A percentile compares a stretch with the other conserved stretches of the same genome.
These are phyloP conservation scores for Nanorana parkeri DNA, from an alignment of 2,113 vertebrate species.

Conservation along the genomic window DNA sequence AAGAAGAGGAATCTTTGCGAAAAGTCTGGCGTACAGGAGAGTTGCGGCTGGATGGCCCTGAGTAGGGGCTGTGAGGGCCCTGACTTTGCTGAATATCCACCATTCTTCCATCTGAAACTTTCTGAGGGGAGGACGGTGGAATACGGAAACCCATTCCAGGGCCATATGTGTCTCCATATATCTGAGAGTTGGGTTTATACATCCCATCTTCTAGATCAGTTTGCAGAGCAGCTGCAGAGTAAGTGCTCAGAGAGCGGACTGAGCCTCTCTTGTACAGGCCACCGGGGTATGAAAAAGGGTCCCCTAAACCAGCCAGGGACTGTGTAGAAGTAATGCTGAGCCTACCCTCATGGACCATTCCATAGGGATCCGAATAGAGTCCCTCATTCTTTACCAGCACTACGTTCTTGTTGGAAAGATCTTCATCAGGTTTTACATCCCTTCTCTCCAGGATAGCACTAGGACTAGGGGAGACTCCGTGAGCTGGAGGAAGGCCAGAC, in stretches of 20 bases:
- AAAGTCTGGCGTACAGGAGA: slow-evolving; percentile 92
- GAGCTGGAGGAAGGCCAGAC: slow-evolving; percentile 73
- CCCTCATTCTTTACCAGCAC: slow-evolving; percentile 92
- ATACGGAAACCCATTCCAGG: slow-evolving; percentile 88
- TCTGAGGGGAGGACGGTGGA: slow-evolving; percentile 93
- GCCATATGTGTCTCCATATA: slow-evolving; percentile 85
- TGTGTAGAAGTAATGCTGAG: slow-evolving; percentile 94
- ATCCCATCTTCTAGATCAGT: slow-evolving; percentile 90
- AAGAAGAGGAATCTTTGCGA: slow-evolving; percentile 93
- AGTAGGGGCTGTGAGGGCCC: slow-evolving; percentile 84
- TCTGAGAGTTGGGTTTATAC: slow-evolving; percentile 87
- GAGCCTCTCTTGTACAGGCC: slow-evolving; percentile 94
- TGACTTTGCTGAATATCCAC: slow-evolving; percentile 80
- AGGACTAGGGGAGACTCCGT: slow-evolving; percentile 88
- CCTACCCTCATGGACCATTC: slow-evolving; percentile 90
- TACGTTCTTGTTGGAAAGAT: slow-evolving; percentile 89
- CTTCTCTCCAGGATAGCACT: slow-evolving; percentile 97
- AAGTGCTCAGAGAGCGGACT: slow-evolving; percentile 93
- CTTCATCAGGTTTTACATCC: slow-evolving; percentile 95
- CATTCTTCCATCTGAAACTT: slow-evolving; percentile 79
- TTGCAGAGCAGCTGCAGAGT: slow-evolving; percentile 91
- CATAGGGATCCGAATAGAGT: slow-evolving; percentile 92
- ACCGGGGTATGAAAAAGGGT: slow-evolving; percentile 90
- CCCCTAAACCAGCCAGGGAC: slow-evolving; percentile 85
- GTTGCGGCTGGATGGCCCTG: slow-evolving; percentile 85